Evolutionary conservation across 64 coral and sea anemone genomes (phyloP).

Genomic region (Porites lutea): DNA sequence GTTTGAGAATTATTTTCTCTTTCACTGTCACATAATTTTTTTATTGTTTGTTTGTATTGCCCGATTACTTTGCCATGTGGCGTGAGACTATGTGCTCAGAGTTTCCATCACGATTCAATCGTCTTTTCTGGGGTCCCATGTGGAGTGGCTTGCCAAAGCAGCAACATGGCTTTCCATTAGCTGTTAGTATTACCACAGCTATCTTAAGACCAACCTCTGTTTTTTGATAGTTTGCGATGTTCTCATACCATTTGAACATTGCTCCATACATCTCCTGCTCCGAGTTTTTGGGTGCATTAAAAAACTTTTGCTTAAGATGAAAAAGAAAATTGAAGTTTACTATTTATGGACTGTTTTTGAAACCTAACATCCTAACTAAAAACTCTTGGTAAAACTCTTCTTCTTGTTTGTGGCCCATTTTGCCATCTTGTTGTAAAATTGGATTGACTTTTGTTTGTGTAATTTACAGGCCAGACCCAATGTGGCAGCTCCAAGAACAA

Average conservation of each 20-base stretch:
- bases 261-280: too few species aligned
- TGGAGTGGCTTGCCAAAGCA: conserved; percentile 27
- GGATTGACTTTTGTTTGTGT: not conserved
- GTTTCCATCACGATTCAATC: conserved; percentile 63
- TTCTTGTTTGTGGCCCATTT: not conserved
- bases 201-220: not conserved
- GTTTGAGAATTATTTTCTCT: too few species aligned
- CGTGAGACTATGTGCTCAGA: conserved; percentile 72
- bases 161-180: conserved; percentile 27
- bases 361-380: not conserved
- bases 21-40: not conserved
- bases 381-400: not conserved
- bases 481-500: conserved; percentile 69
- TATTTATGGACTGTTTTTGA: too few species aligned
- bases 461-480: conserved; percentile 51
- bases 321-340: too few species aligned
- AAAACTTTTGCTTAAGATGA: too few species aligned
- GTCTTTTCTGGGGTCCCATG: conserved; percentile 72
- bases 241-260: too few species aligned
- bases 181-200: conserved; percentile 27
- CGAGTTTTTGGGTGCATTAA: too few species aligned
- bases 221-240: not conserved
- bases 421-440: not conserved
- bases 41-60: conserved; percentile 8
- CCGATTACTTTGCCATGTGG: conserved; percentile 48